Evolutionary conservation across 2,797 vertebrate species (phyloP).

Genomic region (Sebastes oblongus): DNA sequence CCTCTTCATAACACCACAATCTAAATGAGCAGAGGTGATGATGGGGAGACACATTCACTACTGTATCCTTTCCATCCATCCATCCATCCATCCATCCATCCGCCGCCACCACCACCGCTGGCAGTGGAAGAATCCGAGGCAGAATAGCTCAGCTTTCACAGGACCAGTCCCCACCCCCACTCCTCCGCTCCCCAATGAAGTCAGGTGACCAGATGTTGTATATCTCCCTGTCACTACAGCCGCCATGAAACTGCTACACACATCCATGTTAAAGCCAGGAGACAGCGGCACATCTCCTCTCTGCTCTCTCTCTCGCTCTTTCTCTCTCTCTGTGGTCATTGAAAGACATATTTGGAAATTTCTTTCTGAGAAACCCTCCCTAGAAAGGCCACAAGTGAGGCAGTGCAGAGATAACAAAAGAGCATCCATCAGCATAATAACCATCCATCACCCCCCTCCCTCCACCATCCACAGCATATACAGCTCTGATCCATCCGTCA

Average conservation of each 20-base stretch:
- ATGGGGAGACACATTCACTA: slow-evolving; percentile 4
- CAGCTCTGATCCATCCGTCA: slow-evolving; percentile 62
- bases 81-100: slow-evolving; percentile 38
- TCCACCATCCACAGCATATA: slow-evolving; percentile 44
- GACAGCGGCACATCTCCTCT: slow-evolving; percentile 32
- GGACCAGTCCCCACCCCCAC: slow-evolving; percentile 71
- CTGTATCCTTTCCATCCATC: slow-evolving; percentile 33
- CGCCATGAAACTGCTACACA: slow-evolving; percentile 74
- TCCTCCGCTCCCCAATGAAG: slow-evolving; percentile 68
- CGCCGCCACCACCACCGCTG: neutral
- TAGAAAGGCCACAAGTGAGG: slow-evolving; percentile 45
- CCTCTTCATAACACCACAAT: neutral
- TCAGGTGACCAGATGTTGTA: slow-evolving; percentile 84
- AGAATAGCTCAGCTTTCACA: slow-evolving; percentile 68
- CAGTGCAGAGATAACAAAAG: slow-evolving; percentile 75
- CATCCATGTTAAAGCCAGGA: slow-evolving; percentile 61
- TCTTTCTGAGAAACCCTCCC: slow-evolving; percentile 28
- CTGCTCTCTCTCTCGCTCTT: neutral
- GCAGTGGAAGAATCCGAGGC: slow-evolving; percentile 62
- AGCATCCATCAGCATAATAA: slow-evolving; percentile 66
- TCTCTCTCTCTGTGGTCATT: neutral
- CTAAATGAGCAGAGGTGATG: slow-evolving; percentile 25
- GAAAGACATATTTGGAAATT: slow-evolving; percentile 30
- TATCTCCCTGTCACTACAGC: slow-evolving; percentile 75
- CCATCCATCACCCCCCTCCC: slow-evolving; percentile 42